Base-by-base conservation (phyloP, 2,797 vertebrate genomes). In the Micropoecilia bifurca region DNA sequence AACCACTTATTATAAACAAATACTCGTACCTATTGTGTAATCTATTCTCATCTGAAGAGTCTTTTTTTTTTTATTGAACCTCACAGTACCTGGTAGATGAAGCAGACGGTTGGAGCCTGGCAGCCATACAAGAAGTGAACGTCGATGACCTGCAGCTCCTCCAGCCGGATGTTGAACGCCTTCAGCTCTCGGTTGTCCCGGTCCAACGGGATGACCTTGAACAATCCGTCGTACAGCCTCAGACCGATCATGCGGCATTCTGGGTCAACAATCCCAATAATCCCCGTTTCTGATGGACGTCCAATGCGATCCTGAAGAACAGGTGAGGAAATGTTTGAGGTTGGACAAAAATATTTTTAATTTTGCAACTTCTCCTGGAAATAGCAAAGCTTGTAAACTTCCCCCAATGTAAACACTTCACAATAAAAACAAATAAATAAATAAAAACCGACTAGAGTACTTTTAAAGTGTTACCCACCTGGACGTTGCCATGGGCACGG, bases 231-330 rank as follows among this genome's bases (percentile, higher is more conserved):
- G 0, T 99, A 99, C 68, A 99, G 97, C 13, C 99, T 94, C 84
- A 99, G 91, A 20, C 99, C 99, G 0, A 99, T 99, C 99, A 99
- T 99, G 10, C 98, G 96, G 88, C 99, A 99, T 88, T 99, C 99
- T 0, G 99, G 98, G 83, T 99, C 99, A 25, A 99, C 98, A 71
- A 99, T 99, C 73, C 98, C 99, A 0, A 99, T 99, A 50, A 99
- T 99, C 22, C 99, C 99, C 0, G 99, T 99, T 93, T 99, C 99
- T 0, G 99, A 99, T 2, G 99, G 98, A 13, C 99, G 98, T 0
- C 99, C 99, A 0, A 99, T 99, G 36, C 98, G 98, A 89, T 99
- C 99, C 97, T 98, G 82, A 41, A 79, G 84, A 61, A 84, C 25
- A 59, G 4, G 7, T 81, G 63, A 43, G 18, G n/a, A 71, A 74